A percentile compares a stretch with the other conserved stretches of the same genome.
phyloP scores from a whole-genome alignment of 2,797 vertebrate species.

The Choloepus didactylus region DNA sequence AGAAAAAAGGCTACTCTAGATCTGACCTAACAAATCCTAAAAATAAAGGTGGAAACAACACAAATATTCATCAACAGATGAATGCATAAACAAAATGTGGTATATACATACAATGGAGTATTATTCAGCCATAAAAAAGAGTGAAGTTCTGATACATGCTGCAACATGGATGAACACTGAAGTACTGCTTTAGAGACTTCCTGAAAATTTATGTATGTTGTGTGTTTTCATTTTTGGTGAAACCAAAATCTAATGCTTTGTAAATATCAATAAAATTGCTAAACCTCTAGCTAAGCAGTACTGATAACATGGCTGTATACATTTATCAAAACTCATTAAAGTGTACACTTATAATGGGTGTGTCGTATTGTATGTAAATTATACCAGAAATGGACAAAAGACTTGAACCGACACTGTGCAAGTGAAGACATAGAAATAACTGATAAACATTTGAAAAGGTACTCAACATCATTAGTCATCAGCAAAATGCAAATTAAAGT shows the following conservation, averaged over 20 bases:
- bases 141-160: background rate
- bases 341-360: background rate
- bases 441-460: constrained; percentile 20
- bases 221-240: background rate
- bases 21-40: background rate
- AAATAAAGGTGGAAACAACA: background rate
- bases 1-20: constrained; percentile 47
- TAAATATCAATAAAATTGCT: background rate
- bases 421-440: background rate
- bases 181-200: too few relatives aligned
- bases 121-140: background rate
- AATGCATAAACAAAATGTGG: too few relatives aligned
- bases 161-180: background rate
- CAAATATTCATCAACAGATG: too few relatives aligned
- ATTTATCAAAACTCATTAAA: constrained; percentile 48
- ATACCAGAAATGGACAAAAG: background rate
- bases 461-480: constrained; percentile 14
- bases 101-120: background rate
- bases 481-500: constrained; percentile 36
- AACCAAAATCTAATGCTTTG: background rate
- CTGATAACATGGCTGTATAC: background rate
- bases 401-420: constrained; percentile 7
- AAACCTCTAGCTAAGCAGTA: background rate
- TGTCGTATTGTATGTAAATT: constrained; percentile 29
- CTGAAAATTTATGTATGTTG: too few relatives aligned